Percentiles rank a stretch among this genome's conserved stretches.
Conservation (phyloP, 2,888 invertebrate species). For the Melinopterus prodromus region DNA sequence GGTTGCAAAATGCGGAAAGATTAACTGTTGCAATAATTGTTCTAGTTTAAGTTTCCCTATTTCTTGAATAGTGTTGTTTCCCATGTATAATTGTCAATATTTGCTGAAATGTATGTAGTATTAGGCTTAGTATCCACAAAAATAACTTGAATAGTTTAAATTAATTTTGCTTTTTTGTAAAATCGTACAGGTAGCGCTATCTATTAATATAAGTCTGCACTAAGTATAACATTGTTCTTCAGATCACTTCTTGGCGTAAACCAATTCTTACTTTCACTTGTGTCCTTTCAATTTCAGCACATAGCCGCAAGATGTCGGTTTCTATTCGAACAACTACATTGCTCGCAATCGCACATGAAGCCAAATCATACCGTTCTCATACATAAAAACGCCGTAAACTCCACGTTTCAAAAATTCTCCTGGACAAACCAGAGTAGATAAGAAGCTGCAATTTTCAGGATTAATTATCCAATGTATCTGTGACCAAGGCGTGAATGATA, state of each 20-base stretch:
- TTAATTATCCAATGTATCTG: too few relatives aligned
- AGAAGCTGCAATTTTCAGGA: too few relatives aligned
- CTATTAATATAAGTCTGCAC: neutral
- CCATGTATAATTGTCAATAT: too few relatives aligned
- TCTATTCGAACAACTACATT: neutral
- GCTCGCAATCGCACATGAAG: neutral
- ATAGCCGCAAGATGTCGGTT: neutral
- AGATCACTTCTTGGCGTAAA: neutral
- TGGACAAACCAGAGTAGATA: too few relatives aligned
- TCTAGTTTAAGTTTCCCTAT: neutral
- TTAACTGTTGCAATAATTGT: neutral
- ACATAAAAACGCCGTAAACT: too few relatives aligned
- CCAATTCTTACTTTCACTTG: neutral
- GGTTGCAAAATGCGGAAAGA: neutral
- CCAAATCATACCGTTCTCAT: too few relatives aligned
- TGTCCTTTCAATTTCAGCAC: neutral
- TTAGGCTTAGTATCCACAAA: too few relatives aligned
- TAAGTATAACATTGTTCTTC: neutral
- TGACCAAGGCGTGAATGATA: too few relatives aligned
- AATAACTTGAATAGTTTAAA: neutral
- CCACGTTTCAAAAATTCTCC: too few relatives aligned
- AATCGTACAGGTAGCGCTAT: neutral
- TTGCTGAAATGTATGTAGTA: too few relatives aligned
- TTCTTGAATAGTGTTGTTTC: too few relatives aligned
- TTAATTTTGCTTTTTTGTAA: neutral